Conservation (phyloP, 2,113 vertebrate genomes). For the Grus americana region DNA sequence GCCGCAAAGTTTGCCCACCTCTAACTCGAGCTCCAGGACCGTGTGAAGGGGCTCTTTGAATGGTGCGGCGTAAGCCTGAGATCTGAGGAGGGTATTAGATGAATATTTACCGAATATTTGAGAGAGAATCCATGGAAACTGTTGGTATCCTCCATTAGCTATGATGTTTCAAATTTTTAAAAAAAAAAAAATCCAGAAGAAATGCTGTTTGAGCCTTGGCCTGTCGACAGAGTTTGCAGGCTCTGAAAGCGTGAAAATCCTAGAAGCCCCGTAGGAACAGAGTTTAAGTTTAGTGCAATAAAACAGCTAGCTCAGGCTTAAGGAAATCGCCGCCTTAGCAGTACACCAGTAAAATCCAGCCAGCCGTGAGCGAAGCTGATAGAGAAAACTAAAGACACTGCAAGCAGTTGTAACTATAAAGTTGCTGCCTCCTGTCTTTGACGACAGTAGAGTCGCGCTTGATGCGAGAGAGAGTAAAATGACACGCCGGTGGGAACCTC, state of each 20-base stretch:
- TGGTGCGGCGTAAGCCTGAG: background rate
- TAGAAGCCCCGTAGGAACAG: background rate
- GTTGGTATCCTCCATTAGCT: background rate
- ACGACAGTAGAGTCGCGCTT: background rate
- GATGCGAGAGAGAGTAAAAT: background rate
- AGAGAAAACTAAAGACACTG: background rate
- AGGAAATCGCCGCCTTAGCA: background rate
- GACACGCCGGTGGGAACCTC: background rate
- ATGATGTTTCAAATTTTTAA: background rate
- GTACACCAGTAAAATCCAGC: background rate
- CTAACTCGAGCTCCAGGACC: background rate
- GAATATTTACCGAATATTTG: background rate
- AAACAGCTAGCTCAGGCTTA: background rate
- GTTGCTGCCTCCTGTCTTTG: background rate
- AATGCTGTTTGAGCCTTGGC: background rate
- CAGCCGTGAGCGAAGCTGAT: background rate
- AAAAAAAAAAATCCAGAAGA: background rate
- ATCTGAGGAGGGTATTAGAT: background rate
- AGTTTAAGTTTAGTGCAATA: background rate
- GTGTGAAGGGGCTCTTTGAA: background rate
- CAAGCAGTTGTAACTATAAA: fast-evolving
- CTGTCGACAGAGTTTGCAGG: background rate
- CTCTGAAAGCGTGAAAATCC: background rate
- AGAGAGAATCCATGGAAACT: background rate
- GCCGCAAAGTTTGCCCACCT: background rate